Conservation (phyloP, 2,113 vertebrate species). For the Neodontobutis hainanensis region DNA sequence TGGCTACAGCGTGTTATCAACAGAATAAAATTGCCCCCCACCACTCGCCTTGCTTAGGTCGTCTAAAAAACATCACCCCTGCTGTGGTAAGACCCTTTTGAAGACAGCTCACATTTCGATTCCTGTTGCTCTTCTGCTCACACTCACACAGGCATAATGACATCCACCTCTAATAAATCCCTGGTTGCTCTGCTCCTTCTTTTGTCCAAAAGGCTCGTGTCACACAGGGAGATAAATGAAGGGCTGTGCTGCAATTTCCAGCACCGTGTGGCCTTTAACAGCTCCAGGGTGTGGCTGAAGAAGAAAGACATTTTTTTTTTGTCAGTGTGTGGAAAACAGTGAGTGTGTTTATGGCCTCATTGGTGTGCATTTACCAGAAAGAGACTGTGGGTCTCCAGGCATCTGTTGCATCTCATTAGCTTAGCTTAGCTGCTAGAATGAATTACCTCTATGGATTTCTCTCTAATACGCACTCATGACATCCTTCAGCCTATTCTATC, state of each 20-base stretch:
- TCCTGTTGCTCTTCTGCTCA: slow-evolving; percentile 29
- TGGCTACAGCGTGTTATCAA: slow-evolving; percentile 1
- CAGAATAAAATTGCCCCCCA: slow-evolving; percentile 21
- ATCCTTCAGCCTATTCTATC: slow-evolving; percentile 49
- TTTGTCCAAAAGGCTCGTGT: slow-evolving; percentile 47
- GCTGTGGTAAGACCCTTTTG: slow-evolving; percentile 44
- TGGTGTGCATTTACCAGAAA: not conserved
- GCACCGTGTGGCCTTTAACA: slow-evolving; percentile 10
- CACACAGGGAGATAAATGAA: slow-evolving; percentile 56
- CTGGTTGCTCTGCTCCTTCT: slow-evolving; percentile 29
- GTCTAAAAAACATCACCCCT: slow-evolving; percentile 43
- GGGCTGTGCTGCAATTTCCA: slow-evolving; percentile 11
- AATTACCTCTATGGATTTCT: slow-evolving; percentile 40
- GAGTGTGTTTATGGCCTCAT: slow-evolving; percentile 12
- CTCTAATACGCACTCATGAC: slow-evolving; percentile 5
- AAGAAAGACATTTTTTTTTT: not conserved
- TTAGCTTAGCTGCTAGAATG: slow-evolving; percentile 33
- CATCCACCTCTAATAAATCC: slow-evolving; percentile 29
- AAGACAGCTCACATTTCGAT: slow-evolving; percentile 59
- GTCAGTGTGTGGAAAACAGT: not conserved
- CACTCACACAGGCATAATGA: slow-evolving; percentile 6
- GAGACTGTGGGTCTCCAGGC: slow-evolving; percentile 18
- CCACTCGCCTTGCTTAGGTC: slow-evolving; percentile 28
- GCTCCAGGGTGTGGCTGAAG: slow-evolving; percentile 31
- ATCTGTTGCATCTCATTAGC: slow-evolving; percentile 69